These are phyloP conservation scores for Unio pictorum DNA, from an alignment of 2,888 invertebrate species.

Conservation along the genomic window DNA sequence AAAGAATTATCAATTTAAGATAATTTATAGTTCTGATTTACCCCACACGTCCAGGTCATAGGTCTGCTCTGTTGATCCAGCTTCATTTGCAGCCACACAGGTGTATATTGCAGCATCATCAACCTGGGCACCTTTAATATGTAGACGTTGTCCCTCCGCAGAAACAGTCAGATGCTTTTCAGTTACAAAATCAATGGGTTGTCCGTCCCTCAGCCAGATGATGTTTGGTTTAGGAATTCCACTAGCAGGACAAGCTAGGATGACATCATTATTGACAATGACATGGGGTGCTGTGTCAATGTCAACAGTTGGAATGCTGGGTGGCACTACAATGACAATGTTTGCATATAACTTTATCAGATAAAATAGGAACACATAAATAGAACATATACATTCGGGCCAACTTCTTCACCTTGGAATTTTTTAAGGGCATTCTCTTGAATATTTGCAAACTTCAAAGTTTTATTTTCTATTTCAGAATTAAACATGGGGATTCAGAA, in stretches of 20 bases:
- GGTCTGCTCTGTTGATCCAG: constrained; percentile 68
- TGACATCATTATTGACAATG: constrained; percentile 64
- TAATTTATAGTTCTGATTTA: constrained; percentile 33
- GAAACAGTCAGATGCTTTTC: not conserved
- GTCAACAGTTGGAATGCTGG: constrained; percentile 66
- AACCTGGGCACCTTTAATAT: constrained; percentile 48
- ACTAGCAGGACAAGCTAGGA: constrained; percentile 59
- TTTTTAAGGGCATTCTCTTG: too few species aligned
- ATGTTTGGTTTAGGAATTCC: constrained; percentile 65
- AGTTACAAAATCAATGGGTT: constrained; percentile 35
- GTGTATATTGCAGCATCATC: constrained; percentile 66
- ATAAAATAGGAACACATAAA: not conserved
- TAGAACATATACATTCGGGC: not conserved
- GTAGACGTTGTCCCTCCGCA: constrained; percentile 55
- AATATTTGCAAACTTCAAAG: too few species aligned
- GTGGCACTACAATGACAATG: constrained; percentile 66
- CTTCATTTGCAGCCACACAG: constrained; percentile 73
- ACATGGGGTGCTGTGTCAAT: constrained; percentile 63
- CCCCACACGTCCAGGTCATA: constrained; percentile 66
- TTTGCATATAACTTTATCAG: not conserved
- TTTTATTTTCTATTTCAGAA: too few species aligned
- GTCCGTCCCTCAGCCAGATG: constrained; percentile 62
- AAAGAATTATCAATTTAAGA: not conserved
- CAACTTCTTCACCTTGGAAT: not conserved
- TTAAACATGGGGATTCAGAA: too few species aligned